Conservation (phyloP, 53 echinoderm and acorn worm genomes). For the Temnopleurus reevesii region DNA sequence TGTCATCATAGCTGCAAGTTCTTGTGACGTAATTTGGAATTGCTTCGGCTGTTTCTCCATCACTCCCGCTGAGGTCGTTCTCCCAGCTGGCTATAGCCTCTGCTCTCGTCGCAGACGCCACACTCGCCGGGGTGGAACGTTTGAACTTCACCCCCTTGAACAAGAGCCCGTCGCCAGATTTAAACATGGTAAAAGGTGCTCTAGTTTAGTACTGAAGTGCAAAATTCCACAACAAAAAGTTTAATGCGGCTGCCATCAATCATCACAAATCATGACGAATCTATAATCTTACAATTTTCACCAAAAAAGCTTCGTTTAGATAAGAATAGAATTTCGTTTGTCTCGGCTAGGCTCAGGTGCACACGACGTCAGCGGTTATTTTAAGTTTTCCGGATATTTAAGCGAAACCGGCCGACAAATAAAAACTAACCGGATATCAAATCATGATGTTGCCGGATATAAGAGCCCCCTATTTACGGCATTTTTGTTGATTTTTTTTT, state of each 20-base stretch:
- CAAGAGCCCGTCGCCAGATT: constrained; percentile 26
- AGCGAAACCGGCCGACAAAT: no score
- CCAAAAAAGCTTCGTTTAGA: no score
- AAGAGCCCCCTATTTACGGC: no score
- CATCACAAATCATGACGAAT: neutral
- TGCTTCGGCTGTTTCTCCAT: constrained; percentile 39
- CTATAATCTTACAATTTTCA: neutral
- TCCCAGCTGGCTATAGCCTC: constrained; percentile 23
- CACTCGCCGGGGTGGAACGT: constrained; percentile 25
- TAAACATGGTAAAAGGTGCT: neutral
- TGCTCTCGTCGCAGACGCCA: constrained; percentile 20
- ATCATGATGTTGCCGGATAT: no score
- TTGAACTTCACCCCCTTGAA: constrained; percentile 57
- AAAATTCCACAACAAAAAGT: neutral
- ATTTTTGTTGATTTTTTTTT: no score
- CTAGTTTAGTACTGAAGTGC: neutral
- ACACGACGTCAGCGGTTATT: no score
- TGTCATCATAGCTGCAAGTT: constrained; percentile 89
- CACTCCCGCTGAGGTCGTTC: neutral
- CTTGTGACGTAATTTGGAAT: constrained; percentile 59
- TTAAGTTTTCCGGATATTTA: no score
- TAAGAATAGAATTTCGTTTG: no score
- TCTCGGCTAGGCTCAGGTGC: no score
- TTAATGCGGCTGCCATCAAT: neutral
- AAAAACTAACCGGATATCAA: no score